Base-by-base conservation (phyloP, 2,888 invertebrate species). In the Orthosia incerta region DNA sequence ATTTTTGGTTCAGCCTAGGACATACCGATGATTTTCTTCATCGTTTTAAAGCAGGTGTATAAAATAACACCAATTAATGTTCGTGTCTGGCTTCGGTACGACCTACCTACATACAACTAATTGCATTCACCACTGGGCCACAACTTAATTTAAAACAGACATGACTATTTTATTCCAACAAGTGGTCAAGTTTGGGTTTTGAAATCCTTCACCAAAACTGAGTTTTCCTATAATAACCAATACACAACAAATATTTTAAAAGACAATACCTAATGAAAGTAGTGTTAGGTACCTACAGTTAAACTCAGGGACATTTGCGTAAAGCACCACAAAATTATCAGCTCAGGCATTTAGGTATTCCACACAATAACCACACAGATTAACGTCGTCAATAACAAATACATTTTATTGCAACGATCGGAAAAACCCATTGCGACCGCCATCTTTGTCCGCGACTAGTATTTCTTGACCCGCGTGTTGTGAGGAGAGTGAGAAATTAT, bases 401-500 rank as follows among this genome's bases (percentile, higher is more conserved):
- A 80, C 75, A 81, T 78, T 79, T 82, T 87, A 85, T 86, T 84
- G 78, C 79, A 82, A 64, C 73, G 56, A 31, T 73, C 26, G 86
- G 87, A 80, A 88, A 88, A 89, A 84, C 89, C 88, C 81, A 77
- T 69, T 62, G 80, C 66, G 55, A 65, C 69, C 68, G 74, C 76
- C 73, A 84, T 85, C 55, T 77, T 80, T 53, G 45, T 74, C 31
- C 2, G 0, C 0, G 18, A 0, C 86, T 77, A 86, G 65, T 80
- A 23, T 75, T 64, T 20, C n/a, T 46, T 71, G 82, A 81, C n/a
- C 83, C 63, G 31, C 26, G 45, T 15, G 31, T 69, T 72, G 50
- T 11, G 65, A 55, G 46, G 39, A 76, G 64, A 55, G 45, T 11
- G 31, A 67, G 0, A 15, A 20, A 56, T 61, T 57, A 9, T 57